Conservation (phyloP, 2,888 invertebrate genomes). For the Meteorus cinctellus region DNA sequence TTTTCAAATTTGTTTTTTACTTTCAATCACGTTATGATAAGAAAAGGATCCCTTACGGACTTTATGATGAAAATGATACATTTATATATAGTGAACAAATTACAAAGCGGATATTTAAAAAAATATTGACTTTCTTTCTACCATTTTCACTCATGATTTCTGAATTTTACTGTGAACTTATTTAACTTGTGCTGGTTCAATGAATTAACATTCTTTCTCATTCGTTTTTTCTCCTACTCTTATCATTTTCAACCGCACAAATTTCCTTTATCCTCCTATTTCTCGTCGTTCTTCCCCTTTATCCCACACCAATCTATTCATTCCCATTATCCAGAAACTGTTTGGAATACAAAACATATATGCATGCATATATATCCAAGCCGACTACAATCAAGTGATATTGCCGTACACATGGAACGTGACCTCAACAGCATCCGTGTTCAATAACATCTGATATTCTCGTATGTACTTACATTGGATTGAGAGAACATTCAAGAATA, state of each 20-base stretch:
- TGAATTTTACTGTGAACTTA: neutral
- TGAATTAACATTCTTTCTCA: no score
- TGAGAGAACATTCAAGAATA: neutral
- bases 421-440: constrained; percentile 4
- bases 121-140: constrained; percentile 5
- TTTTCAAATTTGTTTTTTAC: neutral
- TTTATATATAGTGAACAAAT: constrained; percentile 29
- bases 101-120: constrained; percentile 20
- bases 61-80: constrained; percentile 4
- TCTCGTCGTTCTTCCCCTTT: neutral
- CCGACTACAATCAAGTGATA: neutral
- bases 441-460: constrained; percentile 16
- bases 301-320: constrained; percentile 2
- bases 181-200: neutral
- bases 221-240: no score
- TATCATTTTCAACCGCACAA: no score
- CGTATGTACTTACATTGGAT: constrained; percentile 14
- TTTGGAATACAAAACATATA: neutral
- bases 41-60: neutral
- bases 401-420: neutral
- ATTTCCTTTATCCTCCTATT: neutral
- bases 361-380: neutral
- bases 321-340: constrained; percentile 24
- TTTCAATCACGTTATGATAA: neutral
- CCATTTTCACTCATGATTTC: constrained; percentile 1